These are phyloP conservation scores for Branchellion lobata DNA, from an alignment of 2,888 invertebrate species.

Conservation along the genomic window DNA sequence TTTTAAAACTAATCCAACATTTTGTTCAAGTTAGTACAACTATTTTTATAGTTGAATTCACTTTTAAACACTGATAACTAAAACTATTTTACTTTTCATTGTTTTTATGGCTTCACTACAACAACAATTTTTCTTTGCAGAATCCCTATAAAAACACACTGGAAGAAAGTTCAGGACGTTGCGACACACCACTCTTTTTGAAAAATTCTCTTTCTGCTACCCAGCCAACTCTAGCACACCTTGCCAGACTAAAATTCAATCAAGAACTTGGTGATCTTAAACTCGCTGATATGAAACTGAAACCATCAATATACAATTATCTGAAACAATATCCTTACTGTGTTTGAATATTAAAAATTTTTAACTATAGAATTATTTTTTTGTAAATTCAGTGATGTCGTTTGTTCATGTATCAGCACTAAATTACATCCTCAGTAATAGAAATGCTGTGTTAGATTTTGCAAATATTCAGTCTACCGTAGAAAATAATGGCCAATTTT, in stretches of 20 bases:
- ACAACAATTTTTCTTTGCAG: too few species aligned
- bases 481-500: not conserved
- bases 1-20: constrained; percentile 75
- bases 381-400: too few species aligned
- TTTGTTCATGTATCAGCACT: too few species aligned
- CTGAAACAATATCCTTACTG: constrained; percentile 35
- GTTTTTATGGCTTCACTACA: not conserved
- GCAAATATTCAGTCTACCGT: too few species aligned
- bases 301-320: constrained; percentile 2
- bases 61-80: not conserved
- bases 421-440: too few species aligned
- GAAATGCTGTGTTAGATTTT: too few species aligned
- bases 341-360: too few species aligned
- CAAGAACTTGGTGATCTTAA: not conserved
- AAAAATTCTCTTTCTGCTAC: not conserved
- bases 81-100: too few species aligned
- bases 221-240: constrained; percentile 17
- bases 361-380: too few species aligned
- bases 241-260: constrained; percentile 27
- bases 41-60: not conserved
- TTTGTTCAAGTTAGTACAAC: constrained; percentile 65
- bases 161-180: constrained; percentile 33
- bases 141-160: constrained; percentile 34
- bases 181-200: constrained; percentile 37
- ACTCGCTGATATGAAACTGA: not conserved